phyloP scores from a whole-genome alignment of 2,888 invertebrate species.

The Atherix ibis region DNA sequence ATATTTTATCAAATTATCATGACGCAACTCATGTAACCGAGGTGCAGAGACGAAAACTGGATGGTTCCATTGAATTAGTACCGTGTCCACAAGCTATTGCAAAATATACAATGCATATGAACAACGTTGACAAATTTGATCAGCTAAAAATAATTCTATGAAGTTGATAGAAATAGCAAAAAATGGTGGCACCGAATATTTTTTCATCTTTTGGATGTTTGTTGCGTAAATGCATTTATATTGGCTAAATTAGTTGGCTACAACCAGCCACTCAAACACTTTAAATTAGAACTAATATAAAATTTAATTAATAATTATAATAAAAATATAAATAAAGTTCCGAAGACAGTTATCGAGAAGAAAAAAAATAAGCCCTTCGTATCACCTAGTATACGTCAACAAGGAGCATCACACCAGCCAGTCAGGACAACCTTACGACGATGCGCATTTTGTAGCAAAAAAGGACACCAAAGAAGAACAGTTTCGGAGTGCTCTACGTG shows the following conservation, averaged over 20 bases:
- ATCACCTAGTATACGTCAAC: background rate
- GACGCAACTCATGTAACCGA: background rate
- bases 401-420: background rate
- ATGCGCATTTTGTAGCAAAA: background rate
- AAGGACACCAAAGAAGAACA: background rate
- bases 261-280: background rate
- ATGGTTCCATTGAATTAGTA: slow-evolving; percentile 3
- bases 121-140: slow-evolving; percentile 10
- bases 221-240: background rate
- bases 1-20: slow-evolving; percentile 5
- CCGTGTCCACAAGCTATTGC: slow-evolving; percentile 8
- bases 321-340: background rate
- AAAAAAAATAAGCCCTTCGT: background rate
- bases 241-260: background rate
- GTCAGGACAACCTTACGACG: background rate
- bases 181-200: slow-evolving; percentile 5
- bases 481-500: background rate
- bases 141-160: slow-evolving; percentile 9
- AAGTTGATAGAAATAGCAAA: slow-evolving; percentile 7
- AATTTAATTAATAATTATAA: background rate
- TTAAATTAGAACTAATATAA: background rate
- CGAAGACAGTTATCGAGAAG: background rate
- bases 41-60: background rate
- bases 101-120: slow-evolving; percentile 10
- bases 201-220: slow-evolving; percentile 4